Evolutionary conservation across 2,113 vertebrate genomes (phyloP).

Genomic region (Scalopus aquaticus): DNA sequence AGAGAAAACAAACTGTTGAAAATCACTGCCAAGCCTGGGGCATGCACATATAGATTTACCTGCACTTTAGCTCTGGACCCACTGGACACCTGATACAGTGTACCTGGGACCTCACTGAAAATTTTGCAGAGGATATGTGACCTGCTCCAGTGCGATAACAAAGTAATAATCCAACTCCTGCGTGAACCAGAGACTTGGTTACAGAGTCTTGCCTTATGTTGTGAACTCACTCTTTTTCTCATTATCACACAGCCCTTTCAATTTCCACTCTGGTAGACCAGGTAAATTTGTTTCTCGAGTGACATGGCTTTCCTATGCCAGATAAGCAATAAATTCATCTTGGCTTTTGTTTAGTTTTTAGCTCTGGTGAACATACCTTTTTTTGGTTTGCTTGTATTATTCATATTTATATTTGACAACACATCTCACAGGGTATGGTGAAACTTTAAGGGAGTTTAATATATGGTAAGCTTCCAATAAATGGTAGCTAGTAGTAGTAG

Average conservation of each 20-base stretch:
- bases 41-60: not conserved
- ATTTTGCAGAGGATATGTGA: not conserved
- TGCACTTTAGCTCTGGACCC: not conserved
- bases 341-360: too few relatives aligned
- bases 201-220: not conserved
- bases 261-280: not conserved
- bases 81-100: not conserved
- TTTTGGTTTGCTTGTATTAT: not conserved
- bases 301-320: not conserved
- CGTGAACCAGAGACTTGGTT: not conserved
- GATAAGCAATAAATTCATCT: not conserved
- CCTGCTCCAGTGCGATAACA: not conserved
- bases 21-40: not conserved
- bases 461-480: not conserved
- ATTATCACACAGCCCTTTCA: not conserved
- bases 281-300: not conserved
- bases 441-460: not conserved
- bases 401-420: not conserved
- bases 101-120: not conserved
- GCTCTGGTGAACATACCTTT: not conserved
- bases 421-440: not conserved
- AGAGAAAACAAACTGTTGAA: not conserved
- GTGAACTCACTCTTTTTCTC: not conserved
- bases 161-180: not conserved
- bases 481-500: not conserved